Conservation (phyloP, 2,113 vertebrate species). For the Monopterus albus region DNA sequence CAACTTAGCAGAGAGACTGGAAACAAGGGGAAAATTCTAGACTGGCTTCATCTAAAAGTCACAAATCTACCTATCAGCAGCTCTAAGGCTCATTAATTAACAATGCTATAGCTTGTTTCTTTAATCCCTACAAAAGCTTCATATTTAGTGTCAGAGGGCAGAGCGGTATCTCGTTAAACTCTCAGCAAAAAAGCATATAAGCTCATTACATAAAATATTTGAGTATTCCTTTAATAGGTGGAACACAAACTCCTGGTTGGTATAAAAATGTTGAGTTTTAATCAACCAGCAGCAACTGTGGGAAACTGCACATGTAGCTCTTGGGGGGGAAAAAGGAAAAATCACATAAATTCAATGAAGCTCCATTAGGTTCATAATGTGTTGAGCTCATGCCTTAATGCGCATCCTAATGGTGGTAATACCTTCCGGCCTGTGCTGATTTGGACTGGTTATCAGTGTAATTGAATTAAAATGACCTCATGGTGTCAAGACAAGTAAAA, state of each 20-base stretch:
- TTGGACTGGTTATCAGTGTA: slow-evolving; percentile 57
- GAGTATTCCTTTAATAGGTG: not conserved
- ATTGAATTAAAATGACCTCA: slow-evolving; percentile 68
- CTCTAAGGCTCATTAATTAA: not conserved
- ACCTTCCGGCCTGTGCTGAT: slow-evolving; percentile 45
- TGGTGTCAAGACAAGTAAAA: slow-evolving; percentile 58
- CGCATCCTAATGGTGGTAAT: slow-evolving; percentile 63
- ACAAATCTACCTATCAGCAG: not conserved
- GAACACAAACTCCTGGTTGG: not conserved
- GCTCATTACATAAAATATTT: not conserved
- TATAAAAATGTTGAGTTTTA: slow-evolving; percentile 12
- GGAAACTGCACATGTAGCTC: slow-evolving; percentile 15
- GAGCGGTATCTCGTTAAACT: not conserved
- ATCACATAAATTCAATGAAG: slow-evolving; percentile 44
- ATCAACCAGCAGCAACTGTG: slow-evolving; percentile 36
- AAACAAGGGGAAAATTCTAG: not conserved
- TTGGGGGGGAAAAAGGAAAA: slow-evolving; percentile 18
- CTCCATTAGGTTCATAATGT: slow-evolving; percentile 64
- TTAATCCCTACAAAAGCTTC: not conserved
- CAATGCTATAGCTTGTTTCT: not conserved
- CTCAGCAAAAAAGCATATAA: not conserved
- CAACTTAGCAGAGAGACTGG: not conserved
- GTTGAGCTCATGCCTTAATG: slow-evolving; percentile 61
- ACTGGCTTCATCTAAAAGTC: not conserved
- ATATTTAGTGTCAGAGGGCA: not conserved